Evolutionary conservation across 2,797 vertebrate species (phyloP).

Genomic region (Ara ararauna): DNA sequence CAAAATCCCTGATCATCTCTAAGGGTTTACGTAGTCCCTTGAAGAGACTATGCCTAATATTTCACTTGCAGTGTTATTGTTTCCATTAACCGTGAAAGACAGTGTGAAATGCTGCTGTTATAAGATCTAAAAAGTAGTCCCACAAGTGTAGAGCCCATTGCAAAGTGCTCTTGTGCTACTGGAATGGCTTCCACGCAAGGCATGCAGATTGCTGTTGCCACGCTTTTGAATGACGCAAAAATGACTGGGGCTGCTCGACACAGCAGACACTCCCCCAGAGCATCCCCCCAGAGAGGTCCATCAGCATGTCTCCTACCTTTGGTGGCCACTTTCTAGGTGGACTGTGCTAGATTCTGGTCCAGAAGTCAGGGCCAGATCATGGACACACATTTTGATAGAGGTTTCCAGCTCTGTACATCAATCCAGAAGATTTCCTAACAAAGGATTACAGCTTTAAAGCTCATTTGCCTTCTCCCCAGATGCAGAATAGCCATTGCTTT

Average conservation of each 20-base stretch:
- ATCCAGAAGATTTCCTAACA: not conserved
- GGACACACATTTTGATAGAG: not conserved
- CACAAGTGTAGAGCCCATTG: not conserved
- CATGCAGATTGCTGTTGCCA: not conserved
- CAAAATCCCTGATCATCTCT: not conserved
- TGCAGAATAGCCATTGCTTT: not conserved
- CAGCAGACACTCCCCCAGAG: not conserved
- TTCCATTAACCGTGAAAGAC: not conserved
- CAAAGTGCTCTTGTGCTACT: slow-evolving; percentile 31
- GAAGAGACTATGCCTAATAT: not conserved
- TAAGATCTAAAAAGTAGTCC: slow-evolving; percentile 3
- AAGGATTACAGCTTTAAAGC: not conserved
- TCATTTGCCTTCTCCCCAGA: not conserved
- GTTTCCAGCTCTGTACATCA: not conserved
- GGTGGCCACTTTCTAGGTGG: not conserved
- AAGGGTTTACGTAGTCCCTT: not conserved
- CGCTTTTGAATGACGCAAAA: not conserved
- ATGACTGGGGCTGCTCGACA: not conserved
- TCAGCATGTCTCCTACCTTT: not conserved
- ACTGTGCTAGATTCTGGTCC: not conserved
- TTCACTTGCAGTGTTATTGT: not conserved
- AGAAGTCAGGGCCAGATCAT: not conserved
- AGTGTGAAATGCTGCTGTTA: not conserved
- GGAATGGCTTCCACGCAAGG: not conserved
- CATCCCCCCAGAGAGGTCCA: not conserved